These are phyloP conservation scores for Acheta domesticus DNA, from an alignment of 2,888 invertebrate genomes.

Conservation along the genomic window DNA sequence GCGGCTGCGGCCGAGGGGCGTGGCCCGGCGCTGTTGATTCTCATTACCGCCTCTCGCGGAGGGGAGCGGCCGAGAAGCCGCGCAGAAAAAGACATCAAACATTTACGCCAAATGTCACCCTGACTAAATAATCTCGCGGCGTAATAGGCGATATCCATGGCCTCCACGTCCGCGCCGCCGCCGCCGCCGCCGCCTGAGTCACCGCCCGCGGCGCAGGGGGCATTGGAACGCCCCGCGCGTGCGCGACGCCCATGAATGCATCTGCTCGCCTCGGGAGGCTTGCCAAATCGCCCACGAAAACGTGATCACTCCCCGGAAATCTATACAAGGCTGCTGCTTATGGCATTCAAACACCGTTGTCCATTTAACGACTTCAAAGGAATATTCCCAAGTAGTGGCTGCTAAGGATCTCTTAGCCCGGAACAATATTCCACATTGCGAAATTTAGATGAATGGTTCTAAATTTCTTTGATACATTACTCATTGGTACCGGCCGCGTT, in stretches of 20 bases:
- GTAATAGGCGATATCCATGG: conserved; percentile 10
- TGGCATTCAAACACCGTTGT: no score
- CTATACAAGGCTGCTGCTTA: no score
- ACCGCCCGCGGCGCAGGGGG: neutral
- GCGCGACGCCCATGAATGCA: neutral
- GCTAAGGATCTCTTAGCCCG: no score
- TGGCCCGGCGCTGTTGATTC: neutral
- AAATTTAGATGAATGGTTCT: no score
- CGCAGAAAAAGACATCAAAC: neutral
- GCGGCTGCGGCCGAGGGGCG: no score
- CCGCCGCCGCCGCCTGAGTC: neutral
- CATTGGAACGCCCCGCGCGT: neutral
- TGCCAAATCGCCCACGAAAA: no score
- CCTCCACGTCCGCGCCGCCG: neutral
- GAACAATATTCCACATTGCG: no score
- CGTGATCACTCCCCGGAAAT: no score
- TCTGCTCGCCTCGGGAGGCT: neutral
- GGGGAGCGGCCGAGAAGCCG: neutral
- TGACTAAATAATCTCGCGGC: neutral
- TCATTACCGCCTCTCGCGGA: neutral
- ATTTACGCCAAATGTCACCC: conserved; percentile 18
- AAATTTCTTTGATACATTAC: no score
- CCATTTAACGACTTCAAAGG: no score
- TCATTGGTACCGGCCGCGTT: no score
- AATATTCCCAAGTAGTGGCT: no score